Base-by-base conservation (phyloP, 2,888 invertebrate species). In the Luffia ferchaultella region DNA sequence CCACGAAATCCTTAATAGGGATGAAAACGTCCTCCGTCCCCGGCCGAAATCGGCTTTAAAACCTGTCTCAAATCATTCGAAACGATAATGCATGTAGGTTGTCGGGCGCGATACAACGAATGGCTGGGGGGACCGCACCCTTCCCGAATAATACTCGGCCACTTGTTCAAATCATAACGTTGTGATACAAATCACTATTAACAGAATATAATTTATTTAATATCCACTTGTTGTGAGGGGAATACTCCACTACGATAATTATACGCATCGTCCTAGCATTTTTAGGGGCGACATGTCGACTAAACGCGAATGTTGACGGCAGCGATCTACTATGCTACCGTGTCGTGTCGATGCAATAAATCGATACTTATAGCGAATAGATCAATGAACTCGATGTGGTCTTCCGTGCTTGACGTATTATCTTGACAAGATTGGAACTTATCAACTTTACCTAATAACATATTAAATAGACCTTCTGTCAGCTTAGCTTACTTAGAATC, bases 91-190 rank as follows among this genome's bases (percentile, higher is more conserved):
- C 30, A 12, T 30, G 30, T 30, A 30, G 12, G 5, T 7, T 30
- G 30, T 30, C 30, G 30, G 30, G 30, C 30, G 30, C 5, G 5
- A 12, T 12, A 7, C 30, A n/a, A n/a, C n/a, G n/a, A n/a, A n/a
- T n/a, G n/a, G n/a, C 30, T 12, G 30, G 12, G 50, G 43, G 44
- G 17, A 43, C 18, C 62, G 61, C 65, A n/a, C n/a, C n/a, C n/a
- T n/a, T n/a, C 59, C 64, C 56, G 60, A 54, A 61, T 69, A 69
- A 73, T 48, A 73, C 73, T 75, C 60, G 60, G 71, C 74, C 76
- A 79, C 80, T 80, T 80, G 78, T 78, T 61, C 71, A 70, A 78
- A 76, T 80, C 76, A 77, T 76, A 79, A 73, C 72, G 68, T 70
- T 68, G 64, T 64, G 72, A 75, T 76, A 78, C 74, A 77, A 78